A percentile compares a stretch with the other conserved stretches of the same genome.
Conservation (phyloP, 2,888 invertebrate species). For the Empis livida region DNA sequence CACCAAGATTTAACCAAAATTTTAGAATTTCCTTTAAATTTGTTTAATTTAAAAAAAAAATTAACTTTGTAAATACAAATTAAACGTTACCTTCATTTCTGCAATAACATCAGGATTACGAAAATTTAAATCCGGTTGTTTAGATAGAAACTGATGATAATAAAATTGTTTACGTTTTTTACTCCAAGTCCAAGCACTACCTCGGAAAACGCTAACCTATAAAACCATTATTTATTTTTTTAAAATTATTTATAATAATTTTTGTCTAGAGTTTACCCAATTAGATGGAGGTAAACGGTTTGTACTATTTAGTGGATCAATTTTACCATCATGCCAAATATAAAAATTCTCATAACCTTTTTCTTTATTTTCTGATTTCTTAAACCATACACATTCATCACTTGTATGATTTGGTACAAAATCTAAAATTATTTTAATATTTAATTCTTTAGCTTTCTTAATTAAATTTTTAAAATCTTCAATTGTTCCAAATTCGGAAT, state of each 20-base stretch:
- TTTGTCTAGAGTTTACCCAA: conserved; percentile 19
- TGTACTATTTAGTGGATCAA: conserved; percentile 15
- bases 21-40: conserved; percentile 39
- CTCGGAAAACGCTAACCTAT: conserved; percentile 40
- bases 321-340: conserved; percentile 54
- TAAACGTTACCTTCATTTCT: conserved; percentile 38
- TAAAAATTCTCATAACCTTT: conserved; percentile 60
- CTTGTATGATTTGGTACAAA: conserved; percentile 67
- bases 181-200: conserved; percentile 57
- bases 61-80: no score
- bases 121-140: conserved; percentile 73
- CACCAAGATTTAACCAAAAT: conserved; percentile 63
- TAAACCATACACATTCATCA: conserved; percentile 75
- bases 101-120: conserved; percentile 51
- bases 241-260: background rate
- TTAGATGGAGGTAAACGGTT: conserved; percentile 20
- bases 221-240: background rate
- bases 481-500: conserved; percentile 48
- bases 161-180: conserved; percentile 49
- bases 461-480: conserved; percentile 52
- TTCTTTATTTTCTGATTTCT: conserved; percentile 48
- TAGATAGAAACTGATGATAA: conserved; percentile 46
- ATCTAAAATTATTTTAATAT: conserved; percentile 43
- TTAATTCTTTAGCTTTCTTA: conserved; percentile 38
- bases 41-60: no score